phyloP scores from a whole-genome alignment of 2,113 vertebrate species.

The Stegostoma tigrinum region DNA sequence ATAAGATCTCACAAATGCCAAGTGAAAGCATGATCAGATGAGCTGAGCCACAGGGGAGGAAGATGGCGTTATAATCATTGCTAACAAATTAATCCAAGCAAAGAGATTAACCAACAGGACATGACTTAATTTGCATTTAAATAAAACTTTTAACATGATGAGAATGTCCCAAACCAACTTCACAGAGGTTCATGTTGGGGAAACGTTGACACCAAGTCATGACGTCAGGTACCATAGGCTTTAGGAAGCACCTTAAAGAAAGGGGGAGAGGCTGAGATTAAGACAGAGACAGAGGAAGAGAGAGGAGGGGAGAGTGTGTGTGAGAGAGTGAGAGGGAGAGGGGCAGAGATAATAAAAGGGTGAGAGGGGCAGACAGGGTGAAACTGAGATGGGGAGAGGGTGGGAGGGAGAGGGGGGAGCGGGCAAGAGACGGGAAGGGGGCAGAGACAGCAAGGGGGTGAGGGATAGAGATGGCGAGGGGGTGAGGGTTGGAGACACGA shows the following conservation, averaged over 20 bases:
- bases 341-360: no score
- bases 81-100: not conserved
- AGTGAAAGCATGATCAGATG: not conserved
- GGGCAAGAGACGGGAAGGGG: no score
- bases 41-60: not conserved
- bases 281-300: no score
- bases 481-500: no score
- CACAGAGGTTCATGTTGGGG: not conserved
- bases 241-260: not conserved
- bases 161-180: not conserved
- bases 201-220: not conserved
- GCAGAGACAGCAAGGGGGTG: no score
- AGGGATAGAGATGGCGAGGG: no score
- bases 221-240: not conserved
- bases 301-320: no score
- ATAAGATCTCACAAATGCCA: not conserved
- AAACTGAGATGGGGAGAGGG: no score
- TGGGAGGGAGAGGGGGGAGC: no score
- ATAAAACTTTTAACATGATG: not conserved
- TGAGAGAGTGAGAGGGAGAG: no score
- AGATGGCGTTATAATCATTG: not conserved
- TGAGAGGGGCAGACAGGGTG: no score
- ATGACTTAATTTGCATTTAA: not conserved
- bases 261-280: not conserved
- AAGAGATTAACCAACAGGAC: not conserved